phyloP scores from a whole-genome alignment of 2,113 vertebrate species.

The Cyprinodon brontotheroides region DNA sequence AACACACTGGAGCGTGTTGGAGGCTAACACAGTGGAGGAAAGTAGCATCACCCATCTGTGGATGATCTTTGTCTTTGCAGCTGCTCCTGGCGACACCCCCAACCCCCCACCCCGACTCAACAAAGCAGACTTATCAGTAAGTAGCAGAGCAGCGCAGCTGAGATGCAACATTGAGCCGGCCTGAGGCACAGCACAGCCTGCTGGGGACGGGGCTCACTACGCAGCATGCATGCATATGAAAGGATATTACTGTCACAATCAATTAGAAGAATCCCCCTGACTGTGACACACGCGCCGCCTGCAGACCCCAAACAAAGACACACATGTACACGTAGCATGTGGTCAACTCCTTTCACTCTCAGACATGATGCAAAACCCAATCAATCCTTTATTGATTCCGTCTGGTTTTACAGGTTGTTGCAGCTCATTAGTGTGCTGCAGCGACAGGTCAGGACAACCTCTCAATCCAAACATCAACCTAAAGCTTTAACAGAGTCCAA shows the following conservation, averaged over 20 bases:
- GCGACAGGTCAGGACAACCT: not conserved
- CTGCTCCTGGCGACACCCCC: conserved; percentile 38
- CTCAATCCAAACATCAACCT: not conserved
- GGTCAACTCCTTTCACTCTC: not conserved
- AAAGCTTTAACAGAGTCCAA: not conserved
- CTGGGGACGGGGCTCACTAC: conserved; percentile 4
- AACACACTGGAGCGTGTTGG: too few species aligned
- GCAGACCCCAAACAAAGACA: conserved; percentile 30
- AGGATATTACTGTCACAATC: conserved; percentile 49
- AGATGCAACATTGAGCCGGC: conserved; percentile 5
- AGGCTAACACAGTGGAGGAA: not conserved
- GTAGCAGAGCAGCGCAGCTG: conserved; percentile 14
- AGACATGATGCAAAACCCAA: not conserved
- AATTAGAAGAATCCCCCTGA: conserved; percentile 19
- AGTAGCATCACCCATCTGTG: not conserved
- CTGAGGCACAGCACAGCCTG: conserved; percentile 15
- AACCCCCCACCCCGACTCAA: conserved; percentile 26
- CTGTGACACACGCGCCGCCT: conserved; percentile 1
- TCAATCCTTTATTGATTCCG: conserved; percentile 8
- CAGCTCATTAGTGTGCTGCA: not conserved
- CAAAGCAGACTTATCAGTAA: conserved; percentile 58
- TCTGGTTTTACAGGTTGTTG: not conserved
- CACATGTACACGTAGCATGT: not conserved
- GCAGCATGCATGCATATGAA: conserved; percentile 53
- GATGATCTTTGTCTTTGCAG: conserved; percentile 58